These are phyloP conservation scores for Uromys caudimaculatus DNA, from an alignment of 2,797 vertebrate genomes.

Conservation along the genomic window DNA sequence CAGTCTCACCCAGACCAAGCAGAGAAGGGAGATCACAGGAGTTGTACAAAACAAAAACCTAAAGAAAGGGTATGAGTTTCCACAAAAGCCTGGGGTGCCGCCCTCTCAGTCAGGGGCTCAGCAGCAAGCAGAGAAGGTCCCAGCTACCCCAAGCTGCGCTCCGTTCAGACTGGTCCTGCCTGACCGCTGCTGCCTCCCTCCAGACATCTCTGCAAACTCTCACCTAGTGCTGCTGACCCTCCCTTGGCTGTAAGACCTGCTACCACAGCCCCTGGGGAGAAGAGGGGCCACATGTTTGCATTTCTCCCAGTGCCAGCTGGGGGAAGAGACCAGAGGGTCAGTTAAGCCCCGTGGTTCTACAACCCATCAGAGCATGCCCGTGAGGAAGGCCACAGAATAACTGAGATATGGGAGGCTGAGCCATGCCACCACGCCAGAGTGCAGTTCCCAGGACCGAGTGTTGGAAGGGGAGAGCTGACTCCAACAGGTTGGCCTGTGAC, in stretches of 20 bases:
- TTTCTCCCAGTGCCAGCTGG: background rate
- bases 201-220: background rate
- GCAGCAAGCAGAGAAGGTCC: background rate
- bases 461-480: background rate
- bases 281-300: background rate
- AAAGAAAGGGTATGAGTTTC: background rate
- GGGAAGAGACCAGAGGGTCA: background rate
- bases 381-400: background rate
- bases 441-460: background rate
- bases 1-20: conserved; percentile 38
- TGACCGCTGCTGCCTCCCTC: background rate
- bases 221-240: background rate
- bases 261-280: background rate
- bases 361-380: background rate
- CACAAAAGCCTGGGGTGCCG: background rate
- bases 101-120: background rate
- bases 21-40: background rate
- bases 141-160: background rate
- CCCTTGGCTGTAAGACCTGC: background rate
- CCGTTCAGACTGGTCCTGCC: background rate
- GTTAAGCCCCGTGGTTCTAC: background rate
- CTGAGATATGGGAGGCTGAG: background rate
- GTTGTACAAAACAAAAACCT: background rate
- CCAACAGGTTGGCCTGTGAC: background rate
- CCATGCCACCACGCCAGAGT: background rate